Evolutionary conservation across 2,797 vertebrate genomes (phyloP), one percentile per base, ranked within the genome.

Genomic region (Siniperca undulata): DNA sequence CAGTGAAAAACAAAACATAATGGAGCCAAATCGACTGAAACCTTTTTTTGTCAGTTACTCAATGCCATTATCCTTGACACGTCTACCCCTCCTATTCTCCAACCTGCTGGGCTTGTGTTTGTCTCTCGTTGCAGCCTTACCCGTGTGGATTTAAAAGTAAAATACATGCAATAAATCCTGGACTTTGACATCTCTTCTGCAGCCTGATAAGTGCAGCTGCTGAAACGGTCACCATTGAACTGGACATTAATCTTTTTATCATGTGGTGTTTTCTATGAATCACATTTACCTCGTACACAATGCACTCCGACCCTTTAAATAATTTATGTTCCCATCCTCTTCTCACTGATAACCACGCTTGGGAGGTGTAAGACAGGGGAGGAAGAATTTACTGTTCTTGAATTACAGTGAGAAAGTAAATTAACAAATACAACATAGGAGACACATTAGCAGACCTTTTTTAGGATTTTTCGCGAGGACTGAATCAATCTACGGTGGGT

Each of bases 231-330:
- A 7, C 36, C 11, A 5, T 20, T 58, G 71, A 84, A 68, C 74
- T 4, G 72, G 70, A 75, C 81, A 88, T 88, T 83, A 36, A 79
- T 91, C 86, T 91, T 86, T 64, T 89, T 62, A 90, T 77, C 62
- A 59, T 2, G 17, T 9, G 19, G 22, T 42, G 64, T 70, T 87
- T 73, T 65, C 77, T 66, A 70, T 68, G 73, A 83, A 92, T 89
- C 85, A 71, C 78, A 80, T 87, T 92, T 77, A 38, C 70, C 71
- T 58, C 30, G 71, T 74, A 78, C 62, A 73, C 59, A 66, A 62
- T 36, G 24, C 56, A 46, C 56, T n/a, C 69, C 7, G 27, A 73
- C 70, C 84, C 66, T 72, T 75, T 83, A 52, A 78, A 89, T 91
- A 48, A 89, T 86, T 59, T 13, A 88, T 84, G 40, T 12, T 24